Evolutionary conservation across 2,113 vertebrate species (phyloP), one percentile per base, ranked within the genome.

Genomic region (Notothenia rossii): DNA sequence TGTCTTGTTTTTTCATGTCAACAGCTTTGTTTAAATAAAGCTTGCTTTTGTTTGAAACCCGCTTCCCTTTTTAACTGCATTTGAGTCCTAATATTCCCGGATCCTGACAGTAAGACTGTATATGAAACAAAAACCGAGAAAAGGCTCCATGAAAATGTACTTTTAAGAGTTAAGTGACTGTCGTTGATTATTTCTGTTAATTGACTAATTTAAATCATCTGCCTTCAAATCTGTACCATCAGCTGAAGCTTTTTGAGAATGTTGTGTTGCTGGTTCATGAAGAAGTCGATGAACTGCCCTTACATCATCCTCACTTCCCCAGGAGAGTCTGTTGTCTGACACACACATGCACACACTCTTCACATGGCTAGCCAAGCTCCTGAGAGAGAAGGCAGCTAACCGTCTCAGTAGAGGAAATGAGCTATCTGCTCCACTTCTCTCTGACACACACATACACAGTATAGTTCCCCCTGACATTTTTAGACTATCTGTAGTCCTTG

Each of bases 361-460:
- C 84, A 87, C 80, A 82, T 78, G 80, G 76, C 70, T 53, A 72
- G 79, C 86, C 74, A 88, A 79, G 68, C 86, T 90, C 80, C 83
- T 75, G 85, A 89, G 87, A 84, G 85, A 77, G 79, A 45, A 86
- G 89, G 76, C 72, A 87, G 78, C 84, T 87, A 77, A 87, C 82
- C 60, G 79, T 87, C 84, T 86, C 83, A 77, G 81, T 60, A 79
- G 84, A 89, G 89, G 84, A 91, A 92, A 88, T 85, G 77, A 90
- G 77, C 78, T 88, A 89, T 92, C 89, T 88, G 91, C 87, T 85
- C 82, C 79, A 84, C 76, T 86, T 89, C 78, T 84, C 79, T 55
- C 64, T 85, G 25, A 45, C 58, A 49, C 64, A 70, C 65, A 68
- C 64, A 74, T n/a, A 69, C 66, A 78, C 54, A 64, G 33, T 0